phyloP scores from a whole-genome alignment of 2,888 invertebrate genomes.

The Himalopsyche anomala region DNA sequence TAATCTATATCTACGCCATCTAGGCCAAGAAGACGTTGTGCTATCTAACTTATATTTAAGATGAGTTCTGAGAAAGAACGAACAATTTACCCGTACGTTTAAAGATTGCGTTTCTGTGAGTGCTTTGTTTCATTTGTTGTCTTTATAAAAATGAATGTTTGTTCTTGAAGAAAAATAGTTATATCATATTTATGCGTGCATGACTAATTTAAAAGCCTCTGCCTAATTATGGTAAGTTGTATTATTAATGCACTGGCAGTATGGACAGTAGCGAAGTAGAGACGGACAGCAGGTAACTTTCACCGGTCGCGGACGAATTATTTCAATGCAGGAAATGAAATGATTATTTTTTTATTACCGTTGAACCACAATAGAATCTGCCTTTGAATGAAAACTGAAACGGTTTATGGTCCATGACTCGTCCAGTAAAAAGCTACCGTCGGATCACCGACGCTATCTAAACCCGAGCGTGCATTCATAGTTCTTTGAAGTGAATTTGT shows the following conservation, averaged over 20 bases:
- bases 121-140: no score
- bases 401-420: conserved; percentile 34
- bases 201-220: not conserved
- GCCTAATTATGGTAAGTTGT: not conserved
- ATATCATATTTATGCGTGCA: no score
- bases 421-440: not conserved
- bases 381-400: conserved; percentile 10
- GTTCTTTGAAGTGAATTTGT: no score
- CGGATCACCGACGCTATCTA: not conserved
- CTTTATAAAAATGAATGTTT: no score
- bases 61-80: no score
- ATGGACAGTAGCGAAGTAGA: not conserved
- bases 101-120: no score
- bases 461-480: no score
- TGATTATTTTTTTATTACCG: conserved; percentile 7
- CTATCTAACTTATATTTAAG: no score
- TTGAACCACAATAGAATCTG: conserved; percentile 10
- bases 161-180: no score
- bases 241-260: not conserved
- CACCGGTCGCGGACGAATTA: conserved; percentile 56
- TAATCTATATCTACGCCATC: no score
- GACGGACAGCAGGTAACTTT: conserved; percentile 48
- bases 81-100: no score
- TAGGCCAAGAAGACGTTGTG: no score
- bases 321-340: conserved; percentile 9